Conservation (phyloP, 2,888 invertebrate species). For the Callyntrura sp. region DNA sequence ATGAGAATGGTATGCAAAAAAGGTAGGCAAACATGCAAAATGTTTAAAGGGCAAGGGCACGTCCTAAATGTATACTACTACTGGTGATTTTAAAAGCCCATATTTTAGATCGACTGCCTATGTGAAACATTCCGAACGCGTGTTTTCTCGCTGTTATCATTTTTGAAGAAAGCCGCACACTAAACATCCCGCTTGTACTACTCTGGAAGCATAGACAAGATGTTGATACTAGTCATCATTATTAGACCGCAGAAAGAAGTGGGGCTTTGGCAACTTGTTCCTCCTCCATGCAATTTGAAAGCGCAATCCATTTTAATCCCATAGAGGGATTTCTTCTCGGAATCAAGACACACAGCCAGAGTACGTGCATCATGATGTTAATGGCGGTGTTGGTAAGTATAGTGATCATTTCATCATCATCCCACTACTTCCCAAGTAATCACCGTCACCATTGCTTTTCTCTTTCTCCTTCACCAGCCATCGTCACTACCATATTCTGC, state of each 20-base stretch:
- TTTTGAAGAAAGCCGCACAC: no score
- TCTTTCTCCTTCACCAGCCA: conserved; percentile 19
- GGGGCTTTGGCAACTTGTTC: neutral
- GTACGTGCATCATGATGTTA: neutral
- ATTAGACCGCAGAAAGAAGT: neutral
- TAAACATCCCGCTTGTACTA: conserved; percentile 35
- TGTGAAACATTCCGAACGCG: no score
- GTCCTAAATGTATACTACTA: conserved; percentile 2
- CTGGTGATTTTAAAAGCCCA: no score
- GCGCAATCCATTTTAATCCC: neutral
- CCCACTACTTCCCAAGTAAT: conserved; percentile 3
- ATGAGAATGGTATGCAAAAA: neutral
- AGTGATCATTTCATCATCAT: conserved; percentile 18
- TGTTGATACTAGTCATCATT: neutral
- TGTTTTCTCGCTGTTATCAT: neutral
- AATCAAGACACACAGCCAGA: conserved; percentile 6
- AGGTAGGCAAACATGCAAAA: neutral
- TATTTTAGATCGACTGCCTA: neutral
- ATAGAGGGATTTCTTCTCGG: conserved; percentile 3
- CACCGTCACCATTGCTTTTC: conserved; percentile 32
- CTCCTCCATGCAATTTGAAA: neutral
- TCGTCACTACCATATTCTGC: neutral
- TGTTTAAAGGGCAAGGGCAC: conserved; percentile 62
- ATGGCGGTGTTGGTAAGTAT: conserved; percentile 1
- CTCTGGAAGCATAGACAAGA: conserved; percentile 28